Evolutionary conservation across 2,797 vertebrate genomes (phyloP).

Genomic region (Falco naumanni): DNA sequence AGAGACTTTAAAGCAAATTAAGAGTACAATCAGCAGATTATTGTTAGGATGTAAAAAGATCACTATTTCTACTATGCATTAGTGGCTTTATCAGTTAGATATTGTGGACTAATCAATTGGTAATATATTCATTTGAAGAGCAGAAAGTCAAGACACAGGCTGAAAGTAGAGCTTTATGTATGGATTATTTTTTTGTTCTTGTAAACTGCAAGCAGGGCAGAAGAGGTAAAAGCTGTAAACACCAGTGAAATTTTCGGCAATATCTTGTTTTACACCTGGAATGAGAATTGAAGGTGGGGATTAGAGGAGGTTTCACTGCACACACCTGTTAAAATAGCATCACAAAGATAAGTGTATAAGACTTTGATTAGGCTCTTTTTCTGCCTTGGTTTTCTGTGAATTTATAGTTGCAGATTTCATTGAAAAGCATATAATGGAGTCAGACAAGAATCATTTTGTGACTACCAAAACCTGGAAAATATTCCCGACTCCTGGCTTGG

Average conservation of each 20-base stretch:
- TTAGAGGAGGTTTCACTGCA: not conserved
- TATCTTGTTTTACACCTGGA: not conserved
- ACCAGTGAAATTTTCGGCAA: not conserved
- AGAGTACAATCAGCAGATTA: slow-evolving; percentile 14
- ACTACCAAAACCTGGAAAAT: not conserved
- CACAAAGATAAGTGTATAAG: not conserved
- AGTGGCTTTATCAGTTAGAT: not conserved
- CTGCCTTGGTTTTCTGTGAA: not conserved
- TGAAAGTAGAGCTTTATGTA: not conserved
- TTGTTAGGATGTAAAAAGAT: not conserved
- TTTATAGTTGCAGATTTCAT: not conserved
- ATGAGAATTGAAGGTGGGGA: not conserved
- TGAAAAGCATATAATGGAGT: not conserved
- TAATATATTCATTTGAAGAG: not conserved
- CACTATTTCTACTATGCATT: not conserved
- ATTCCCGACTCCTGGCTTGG: not conserved
- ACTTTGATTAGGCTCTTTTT: not conserved
- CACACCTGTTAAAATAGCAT: not conserved
- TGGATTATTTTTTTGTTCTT: not conserved
- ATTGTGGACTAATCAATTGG: not conserved
- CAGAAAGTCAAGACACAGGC: not conserved
- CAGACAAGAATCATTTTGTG: not conserved
- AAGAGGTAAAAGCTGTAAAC: not conserved
- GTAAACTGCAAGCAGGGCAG: not conserved
- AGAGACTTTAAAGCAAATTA: not conserved